Evolutionary conservation across 2,797 vertebrate species (phyloP), one percentile per base, ranked within the genome.

Genomic region (Channallabes apus): DNA sequence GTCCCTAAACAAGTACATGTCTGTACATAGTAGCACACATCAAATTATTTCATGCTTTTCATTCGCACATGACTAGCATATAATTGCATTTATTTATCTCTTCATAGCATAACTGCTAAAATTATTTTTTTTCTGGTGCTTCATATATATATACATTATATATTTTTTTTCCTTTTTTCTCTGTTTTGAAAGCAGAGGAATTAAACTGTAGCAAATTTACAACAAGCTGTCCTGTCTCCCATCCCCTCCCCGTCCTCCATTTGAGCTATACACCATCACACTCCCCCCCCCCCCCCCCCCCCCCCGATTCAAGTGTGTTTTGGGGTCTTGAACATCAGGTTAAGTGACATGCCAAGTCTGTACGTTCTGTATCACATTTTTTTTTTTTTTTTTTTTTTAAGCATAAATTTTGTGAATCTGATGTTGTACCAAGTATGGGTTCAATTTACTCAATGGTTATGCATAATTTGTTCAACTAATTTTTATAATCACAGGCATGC

Each of bases 31-130:
- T 88, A 85, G 86, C 86, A 86, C 27, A 71, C 79, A 81, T 73
- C 65, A 73, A 87, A 91, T 64, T 86, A 81, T 88, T 91, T 86
- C 84, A 88, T 88, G 89, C 85, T 83, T 82, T 89, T 83, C 62
- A 51, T 86, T 75, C 77, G 79, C 78, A 62, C 80, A 87, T 85
- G 80, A 75, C 86, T 75, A 72, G 27, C 67, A 65, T 67, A 67
- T 76, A 84, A 87, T 75, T 89, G 84, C 87, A 82, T 90, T 84
- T 86, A 68, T 89, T 87, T 92, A 90, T 91, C 88, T 93, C 86
- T 90, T 93, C 79, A 68, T 85, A 84, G 85, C 81, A 82, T 86
- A 85, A 86, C 61, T 85, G 80, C 83, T 85, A 88, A 88, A 67
- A 87, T 51, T 11, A 11, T 38, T 82, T 54, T 82, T 54, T 85